Conservation (phyloP, 2,888 invertebrate genomes). For the Chrysotoxum bicinctum region DNA sequence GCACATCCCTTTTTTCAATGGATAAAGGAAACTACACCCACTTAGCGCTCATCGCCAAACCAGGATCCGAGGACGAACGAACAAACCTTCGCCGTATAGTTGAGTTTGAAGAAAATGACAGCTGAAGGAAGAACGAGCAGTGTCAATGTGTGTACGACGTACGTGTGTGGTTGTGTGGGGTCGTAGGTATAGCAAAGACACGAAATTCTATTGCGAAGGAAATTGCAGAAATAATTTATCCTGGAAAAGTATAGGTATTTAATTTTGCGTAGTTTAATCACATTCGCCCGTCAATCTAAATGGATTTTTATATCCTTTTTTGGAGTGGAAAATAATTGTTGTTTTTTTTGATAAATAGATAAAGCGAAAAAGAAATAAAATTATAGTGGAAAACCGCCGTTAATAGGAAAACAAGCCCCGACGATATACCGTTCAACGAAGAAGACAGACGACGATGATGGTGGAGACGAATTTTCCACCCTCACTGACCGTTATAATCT, state of each 20-base stretch:
- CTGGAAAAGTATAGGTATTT: constrained; percentile 31
- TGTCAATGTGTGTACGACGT: background rate
- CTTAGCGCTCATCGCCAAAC: constrained; percentile 38
- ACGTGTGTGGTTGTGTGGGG: background rate
- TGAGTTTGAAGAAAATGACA: constrained; percentile 28
- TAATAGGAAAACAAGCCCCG: constrained; percentile 33
- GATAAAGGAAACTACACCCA: constrained; percentile 45
- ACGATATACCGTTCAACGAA: constrained; percentile 18
- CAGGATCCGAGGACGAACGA: constrained; percentile 9
- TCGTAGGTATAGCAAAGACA: background rate
- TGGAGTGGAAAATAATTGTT: background rate
- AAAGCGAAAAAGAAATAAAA: constrained; percentile 1
- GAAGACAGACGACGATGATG: constrained; percentile 45
- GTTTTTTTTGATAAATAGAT: background rate
- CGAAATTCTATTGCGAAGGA: constrained; percentile 30
- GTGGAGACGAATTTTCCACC: constrained; percentile 71
- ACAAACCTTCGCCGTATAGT: constrained; percentile 21
- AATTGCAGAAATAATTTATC: constrained; percentile 45
- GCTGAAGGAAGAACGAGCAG: constrained; percentile 23
- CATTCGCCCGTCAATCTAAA: constrained; percentile 1
- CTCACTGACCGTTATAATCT: constrained; percentile 72
- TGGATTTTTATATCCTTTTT: constrained; percentile 6
- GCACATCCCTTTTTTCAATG: constrained; percentile 18
- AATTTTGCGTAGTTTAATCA: constrained; percentile 59
- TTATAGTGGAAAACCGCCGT: constrained; percentile 35